Evolutionary conservation across 2,113 vertebrate species (phyloP).

Genomic region (Panurus biarmicus): DNA sequence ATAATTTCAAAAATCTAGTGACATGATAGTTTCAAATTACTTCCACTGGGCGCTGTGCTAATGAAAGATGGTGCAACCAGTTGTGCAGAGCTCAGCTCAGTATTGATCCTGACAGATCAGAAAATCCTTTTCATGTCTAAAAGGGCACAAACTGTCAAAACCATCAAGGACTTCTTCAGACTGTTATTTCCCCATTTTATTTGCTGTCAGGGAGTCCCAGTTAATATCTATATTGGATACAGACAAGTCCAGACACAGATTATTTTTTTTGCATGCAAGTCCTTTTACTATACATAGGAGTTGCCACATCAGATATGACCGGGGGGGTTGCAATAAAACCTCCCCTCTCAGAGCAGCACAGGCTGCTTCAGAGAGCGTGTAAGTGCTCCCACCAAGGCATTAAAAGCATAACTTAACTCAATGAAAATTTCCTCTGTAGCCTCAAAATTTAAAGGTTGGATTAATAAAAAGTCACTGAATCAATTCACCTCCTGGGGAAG

Average conservation of each 20-base stretch:
- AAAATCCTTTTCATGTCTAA: neutral
- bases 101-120: neutral
- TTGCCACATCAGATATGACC: neutral
- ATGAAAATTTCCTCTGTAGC: neutral
- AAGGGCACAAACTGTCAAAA: neutral
- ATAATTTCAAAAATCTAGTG: neutral
- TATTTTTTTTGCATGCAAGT: neutral
- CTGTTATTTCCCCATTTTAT: neutral
- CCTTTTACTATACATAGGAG: neutral
- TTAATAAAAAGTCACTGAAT: constrained; percentile 11
- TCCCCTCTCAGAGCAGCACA: neutral
- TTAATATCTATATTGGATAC: neutral
- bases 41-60: neutral
- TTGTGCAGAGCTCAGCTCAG: neutral
- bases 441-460: neutral
- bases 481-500: neutral
- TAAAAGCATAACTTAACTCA: neutral
- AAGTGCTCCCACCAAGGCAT: neutral
- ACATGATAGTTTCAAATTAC: neutral
- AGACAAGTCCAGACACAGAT: neutral
- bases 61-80: neutral
- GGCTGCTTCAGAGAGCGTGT: neutral
- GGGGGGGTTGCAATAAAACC: neutral
- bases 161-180: neutral
- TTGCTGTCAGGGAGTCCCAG: neutral